These are phyloP conservation scores for Schizaphis graminum DNA, from an alignment of 2,888 invertebrate genomes.

Conservation along the genomic window DNA sequence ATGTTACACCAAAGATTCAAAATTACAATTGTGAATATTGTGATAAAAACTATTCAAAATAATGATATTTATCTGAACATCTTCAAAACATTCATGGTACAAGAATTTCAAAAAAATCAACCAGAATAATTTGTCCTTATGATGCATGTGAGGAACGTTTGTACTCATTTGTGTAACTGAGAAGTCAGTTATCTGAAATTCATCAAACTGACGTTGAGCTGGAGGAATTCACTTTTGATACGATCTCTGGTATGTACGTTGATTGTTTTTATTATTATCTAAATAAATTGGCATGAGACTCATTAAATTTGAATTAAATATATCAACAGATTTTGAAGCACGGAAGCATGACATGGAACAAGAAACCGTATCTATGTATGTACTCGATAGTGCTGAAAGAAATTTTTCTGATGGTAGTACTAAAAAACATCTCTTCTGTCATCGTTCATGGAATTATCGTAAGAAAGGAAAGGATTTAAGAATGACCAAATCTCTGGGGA, in stretches of 20 bases:
- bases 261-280: too few relatives aligned
- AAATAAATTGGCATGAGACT: background rate
- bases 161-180: conserved; percentile 1
- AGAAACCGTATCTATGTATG: background rate
- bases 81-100: background rate
- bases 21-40: too few relatives aligned
- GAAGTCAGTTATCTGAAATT: background rate
- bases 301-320: background rate
- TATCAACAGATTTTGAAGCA: background rate
- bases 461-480: background rate
- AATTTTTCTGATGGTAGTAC: background rate
- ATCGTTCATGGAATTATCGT: conserved; percentile 14
- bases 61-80: background rate
- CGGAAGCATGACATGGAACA: background rate
- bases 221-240: too few relatives aligned
- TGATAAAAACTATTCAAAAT: background rate
- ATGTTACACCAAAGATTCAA: too few relatives aligned
- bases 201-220: background rate
- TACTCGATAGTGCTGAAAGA: background rate
- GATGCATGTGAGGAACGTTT: background rate
- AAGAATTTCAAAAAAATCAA: too few relatives aligned
- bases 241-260: too few relatives aligned
- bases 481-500: background rate
- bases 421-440: conserved; percentile 13
- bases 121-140: too few relatives aligned